Percentiles rank a stretch among this genome's conserved stretches.
Evolutionary conservation across 2,113 vertebrate species (phyloP).

Genomic region (Anas platyrhynchos): DNA sequence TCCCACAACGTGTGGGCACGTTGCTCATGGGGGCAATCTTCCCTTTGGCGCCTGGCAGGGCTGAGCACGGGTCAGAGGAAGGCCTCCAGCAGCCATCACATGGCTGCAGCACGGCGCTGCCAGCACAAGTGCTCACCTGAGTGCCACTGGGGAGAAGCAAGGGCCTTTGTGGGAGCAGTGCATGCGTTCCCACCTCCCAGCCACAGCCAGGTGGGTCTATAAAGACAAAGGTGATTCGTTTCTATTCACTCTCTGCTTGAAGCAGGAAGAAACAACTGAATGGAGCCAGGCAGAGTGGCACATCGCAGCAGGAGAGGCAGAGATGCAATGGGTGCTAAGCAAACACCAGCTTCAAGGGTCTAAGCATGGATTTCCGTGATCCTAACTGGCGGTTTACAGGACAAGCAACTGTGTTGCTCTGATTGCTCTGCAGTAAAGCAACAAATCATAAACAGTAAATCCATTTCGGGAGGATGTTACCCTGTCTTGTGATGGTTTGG

Average conservation of each 20-base stretch:
- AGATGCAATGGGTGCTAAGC: neutral
- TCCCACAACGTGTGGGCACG: too few species aligned
- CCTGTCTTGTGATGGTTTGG: neutral
- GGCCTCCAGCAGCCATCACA: too few species aligned
- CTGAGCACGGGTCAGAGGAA: too few species aligned
- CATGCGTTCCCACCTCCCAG: neutral
- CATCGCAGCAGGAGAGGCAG: neutral
- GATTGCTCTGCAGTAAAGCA: too few species aligned
- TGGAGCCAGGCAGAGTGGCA: neutral
- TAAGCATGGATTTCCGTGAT: neutral
- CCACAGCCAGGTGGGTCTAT: too few species aligned
- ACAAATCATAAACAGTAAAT: accelerated
- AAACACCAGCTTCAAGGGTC: too few species aligned
- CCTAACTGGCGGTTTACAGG: neutral
- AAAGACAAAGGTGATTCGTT: neutral
- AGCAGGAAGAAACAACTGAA: neutral
- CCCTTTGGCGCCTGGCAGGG: too few species aligned
- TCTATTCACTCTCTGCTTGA: neutral
- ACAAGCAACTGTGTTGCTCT: too few species aligned
- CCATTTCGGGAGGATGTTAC: neutral
- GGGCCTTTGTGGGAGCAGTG: neutral
- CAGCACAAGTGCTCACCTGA: neutral
- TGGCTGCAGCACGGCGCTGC: too few species aligned
- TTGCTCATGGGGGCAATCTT: too few species aligned
- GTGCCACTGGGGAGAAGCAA: too few species aligned